phyloP scores from a whole-genome alignment of 2,113 vertebrate genomes.

The Hippocampus zosterae region DNA sequence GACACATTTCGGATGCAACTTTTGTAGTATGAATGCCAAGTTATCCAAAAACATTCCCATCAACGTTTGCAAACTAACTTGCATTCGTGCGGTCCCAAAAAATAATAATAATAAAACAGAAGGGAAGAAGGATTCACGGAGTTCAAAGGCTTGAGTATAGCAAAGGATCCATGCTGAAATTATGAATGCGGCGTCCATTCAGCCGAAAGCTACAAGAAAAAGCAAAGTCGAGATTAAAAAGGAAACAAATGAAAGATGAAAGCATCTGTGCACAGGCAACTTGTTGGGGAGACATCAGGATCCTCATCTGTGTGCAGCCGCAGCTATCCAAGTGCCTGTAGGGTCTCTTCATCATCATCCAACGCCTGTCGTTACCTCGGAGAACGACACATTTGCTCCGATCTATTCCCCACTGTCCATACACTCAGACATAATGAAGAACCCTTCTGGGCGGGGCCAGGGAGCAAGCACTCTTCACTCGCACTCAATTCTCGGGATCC shows the following conservation, averaged over 20 bases:
- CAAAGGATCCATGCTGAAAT: neutral
- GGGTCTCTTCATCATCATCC: slow-evolving; percentile 24
- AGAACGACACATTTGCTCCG: slow-evolving; percentile 10
- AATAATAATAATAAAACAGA: neutral
- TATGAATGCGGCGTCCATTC: neutral
- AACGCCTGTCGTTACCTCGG: slow-evolving; percentile 8
- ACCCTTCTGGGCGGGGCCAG: neutral
- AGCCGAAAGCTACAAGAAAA: slow-evolving; percentile 1
- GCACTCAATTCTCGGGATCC: slow-evolving; percentile 12
- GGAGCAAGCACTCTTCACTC: slow-evolving; percentile 8
- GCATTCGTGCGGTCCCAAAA: neutral
- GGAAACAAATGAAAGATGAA: slow-evolving; percentile 1
- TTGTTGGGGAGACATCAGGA: neutral
- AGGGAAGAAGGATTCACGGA: neutral
- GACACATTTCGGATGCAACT: no score
- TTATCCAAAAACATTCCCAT: no score
- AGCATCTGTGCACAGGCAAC: neutral
- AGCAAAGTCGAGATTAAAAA: neutral
- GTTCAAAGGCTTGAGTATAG: neutral
- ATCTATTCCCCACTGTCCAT: slow-evolving; percentile 11
- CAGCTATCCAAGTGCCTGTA: neutral
- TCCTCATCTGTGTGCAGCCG: neutral
- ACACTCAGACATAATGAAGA: neutral
- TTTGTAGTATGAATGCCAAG: no score
- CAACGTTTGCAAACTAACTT: neutral